These are phyloP conservation scores for Zosterops japonicus DNA, from an alignment of 2,113 vertebrate species.

Conservation along the genomic window DNA sequence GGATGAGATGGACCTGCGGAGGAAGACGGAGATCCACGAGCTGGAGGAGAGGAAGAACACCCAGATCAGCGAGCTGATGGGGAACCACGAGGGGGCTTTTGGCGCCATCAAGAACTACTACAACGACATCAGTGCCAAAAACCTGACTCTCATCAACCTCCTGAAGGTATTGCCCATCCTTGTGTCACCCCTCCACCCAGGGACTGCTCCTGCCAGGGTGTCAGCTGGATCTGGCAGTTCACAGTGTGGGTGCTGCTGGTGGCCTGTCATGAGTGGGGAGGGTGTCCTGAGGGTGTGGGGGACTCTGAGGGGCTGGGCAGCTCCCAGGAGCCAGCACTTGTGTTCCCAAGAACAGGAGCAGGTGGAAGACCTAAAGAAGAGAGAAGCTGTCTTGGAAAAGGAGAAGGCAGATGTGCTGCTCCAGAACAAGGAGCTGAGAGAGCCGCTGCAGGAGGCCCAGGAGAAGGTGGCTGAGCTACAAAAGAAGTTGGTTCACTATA, in stretches of 20 bases:
- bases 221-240: not conserved
- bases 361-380: conserved; percentile 76
- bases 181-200: not conserved
- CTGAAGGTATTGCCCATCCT: conserved; percentile 77
- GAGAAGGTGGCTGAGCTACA: conserved; percentile 73
- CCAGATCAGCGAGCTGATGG: conserved; percentile 79
- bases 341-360: conserved; percentile 74
- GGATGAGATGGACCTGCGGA: conserved; percentile 80
- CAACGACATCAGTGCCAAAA: conserved; percentile 77
- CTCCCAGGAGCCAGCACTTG: not conserved
- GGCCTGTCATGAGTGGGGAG: accelerated
- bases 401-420: conserved; percentile 72
- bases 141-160: conserved; percentile 74
- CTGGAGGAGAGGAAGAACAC: conserved; percentile 83
- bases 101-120: conserved; percentile 82
- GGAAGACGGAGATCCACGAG: conserved; percentile 80
- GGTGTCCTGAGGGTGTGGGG: not conserved
- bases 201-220: no score
- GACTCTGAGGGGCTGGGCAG: not conserved
- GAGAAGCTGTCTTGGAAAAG: conserved; percentile 70
- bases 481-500: conserved; percentile 69
- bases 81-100: conserved; percentile 80
- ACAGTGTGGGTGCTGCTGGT: not conserved
- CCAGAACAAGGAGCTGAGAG: conserved; percentile 78
- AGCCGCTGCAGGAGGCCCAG: conserved; percentile 73